Conservation (phyloP, 2,113 vertebrate species). For the Tautogolabrus adspersus region DNA sequence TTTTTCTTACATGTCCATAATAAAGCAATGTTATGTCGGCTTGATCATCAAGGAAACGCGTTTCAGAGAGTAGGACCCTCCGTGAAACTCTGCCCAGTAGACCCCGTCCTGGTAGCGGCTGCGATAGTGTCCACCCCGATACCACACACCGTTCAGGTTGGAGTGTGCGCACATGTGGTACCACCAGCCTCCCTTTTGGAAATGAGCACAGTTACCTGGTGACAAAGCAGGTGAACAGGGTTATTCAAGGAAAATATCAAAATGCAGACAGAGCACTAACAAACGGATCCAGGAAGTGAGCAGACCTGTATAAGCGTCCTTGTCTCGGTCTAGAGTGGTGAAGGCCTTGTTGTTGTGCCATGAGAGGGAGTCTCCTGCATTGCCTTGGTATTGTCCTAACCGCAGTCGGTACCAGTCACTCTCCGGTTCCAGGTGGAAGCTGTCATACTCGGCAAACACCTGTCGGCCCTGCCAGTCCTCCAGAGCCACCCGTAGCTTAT, state of each 20-base stretch:
- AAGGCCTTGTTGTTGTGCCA: conserved; percentile 94
- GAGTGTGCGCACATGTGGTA: conserved; percentile 94
- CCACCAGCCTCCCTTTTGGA: conserved; percentile 94
- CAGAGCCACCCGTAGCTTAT: conserved; percentile 86
- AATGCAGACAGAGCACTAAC: background rate
- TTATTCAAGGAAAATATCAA: background rate
- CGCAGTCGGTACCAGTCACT: conserved; percentile 89
- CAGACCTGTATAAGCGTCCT: conserved; percentile 88
- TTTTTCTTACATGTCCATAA: background rate
- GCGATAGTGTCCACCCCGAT: conserved; percentile 91
- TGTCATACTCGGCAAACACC: conserved; percentile 87
- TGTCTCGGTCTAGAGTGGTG: conserved; percentile 91
- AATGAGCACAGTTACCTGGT: conserved; percentile 92
- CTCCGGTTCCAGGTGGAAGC: conserved; percentile 89
- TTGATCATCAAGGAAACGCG: conserved; percentile 90
- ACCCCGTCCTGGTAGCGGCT: conserved; percentile 92
- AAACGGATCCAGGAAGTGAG: background rate
- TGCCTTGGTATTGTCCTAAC: conserved; percentile 89
- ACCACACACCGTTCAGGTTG: conserved; percentile 93
- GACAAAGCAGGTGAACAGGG: conserved; percentile 1
- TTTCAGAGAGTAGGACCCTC: conserved; percentile 91
- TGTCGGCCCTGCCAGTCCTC: conserved; percentile 91
- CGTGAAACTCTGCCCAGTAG: conserved; percentile 92
- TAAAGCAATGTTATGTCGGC: conserved; percentile 66
- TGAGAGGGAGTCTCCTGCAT: conserved; percentile 91